These are phyloP conservation scores for Ommatoiulus sabulosus DNA, from an alignment of 2,888 invertebrate genomes.

Conservation along the genomic window DNA sequence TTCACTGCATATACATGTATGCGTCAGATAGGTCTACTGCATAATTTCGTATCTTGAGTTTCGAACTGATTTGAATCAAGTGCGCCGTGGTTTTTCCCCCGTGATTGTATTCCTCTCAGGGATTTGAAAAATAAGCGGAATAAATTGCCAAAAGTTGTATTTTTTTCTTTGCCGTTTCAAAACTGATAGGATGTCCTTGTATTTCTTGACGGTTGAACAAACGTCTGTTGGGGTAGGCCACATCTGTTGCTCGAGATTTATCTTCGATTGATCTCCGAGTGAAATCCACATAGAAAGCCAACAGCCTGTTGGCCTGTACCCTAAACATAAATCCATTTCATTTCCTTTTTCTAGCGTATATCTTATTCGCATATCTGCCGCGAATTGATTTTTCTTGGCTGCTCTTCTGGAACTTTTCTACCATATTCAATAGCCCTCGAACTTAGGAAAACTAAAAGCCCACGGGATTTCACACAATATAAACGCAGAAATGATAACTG, in stretches of 20 bases:
- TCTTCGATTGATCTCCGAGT: not conserved
- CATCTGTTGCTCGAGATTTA: slow-evolving; percentile 9
- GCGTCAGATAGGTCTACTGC: not conserved
- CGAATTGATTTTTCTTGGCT: slow-evolving; percentile 12
- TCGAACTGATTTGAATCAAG: slow-evolving; percentile 4
- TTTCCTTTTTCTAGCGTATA: not conserved
- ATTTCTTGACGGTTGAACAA: not conserved
- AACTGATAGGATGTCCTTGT: not conserved
- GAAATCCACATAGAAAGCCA: not conserved
- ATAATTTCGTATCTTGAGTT: not conserved
- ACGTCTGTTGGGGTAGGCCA: not conserved
- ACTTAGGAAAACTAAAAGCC: not conserved
- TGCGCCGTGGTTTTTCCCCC: not conserved
- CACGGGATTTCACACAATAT: not conserved
- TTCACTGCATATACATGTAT: not conserved
- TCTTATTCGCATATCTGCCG: slow-evolving; percentile 1
- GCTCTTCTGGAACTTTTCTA: not conserved
- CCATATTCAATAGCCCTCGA: not conserved
- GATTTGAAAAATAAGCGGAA: not conserved
- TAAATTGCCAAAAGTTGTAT: not conserved
- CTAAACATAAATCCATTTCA: not conserved
- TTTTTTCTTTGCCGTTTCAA: not conserved
- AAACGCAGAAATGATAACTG: not conserved
- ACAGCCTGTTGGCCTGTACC: not conserved
- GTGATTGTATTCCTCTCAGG: slow-evolving; percentile 14